These are phyloP conservation scores for Acrocyrtus sp. DNA, from an alignment of 2,888 invertebrate genomes.

Conservation along the genomic window DNA sequence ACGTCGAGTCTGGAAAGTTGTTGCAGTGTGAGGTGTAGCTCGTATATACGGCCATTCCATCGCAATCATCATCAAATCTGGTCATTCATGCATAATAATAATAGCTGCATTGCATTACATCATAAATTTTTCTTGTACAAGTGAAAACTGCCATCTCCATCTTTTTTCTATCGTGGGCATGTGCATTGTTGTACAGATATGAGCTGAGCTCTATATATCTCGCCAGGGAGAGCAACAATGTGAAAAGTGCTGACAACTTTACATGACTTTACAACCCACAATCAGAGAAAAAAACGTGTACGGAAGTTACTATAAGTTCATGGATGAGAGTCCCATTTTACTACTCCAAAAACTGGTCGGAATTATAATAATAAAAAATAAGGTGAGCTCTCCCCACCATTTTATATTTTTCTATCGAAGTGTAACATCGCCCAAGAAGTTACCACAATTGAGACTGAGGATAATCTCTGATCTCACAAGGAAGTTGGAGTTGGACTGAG, in stretches of 20 bases:
- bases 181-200: background rate
- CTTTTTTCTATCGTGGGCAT: background rate
- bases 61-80: conserved; percentile 13
- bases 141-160: background rate
- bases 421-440: conserved; percentile 32
- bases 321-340: background rate
- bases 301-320: conserved; percentile 22
- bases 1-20: conserved; percentile 34
- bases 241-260: conserved; percentile 50
- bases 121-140: background rate
- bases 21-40: too few species aligned
- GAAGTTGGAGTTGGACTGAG: background rate
- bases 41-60: conserved; percentile 43
- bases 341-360: conserved; percentile 20
- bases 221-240: conserved; percentile 6
- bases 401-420: conserved; percentile 25
- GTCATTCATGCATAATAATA: conserved; percentile 47
- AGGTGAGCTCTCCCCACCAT: background rate
- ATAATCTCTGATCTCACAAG: background rate
- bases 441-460: background rate
- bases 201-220: background rate
- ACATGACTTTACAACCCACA: conserved; percentile 39
- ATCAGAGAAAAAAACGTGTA: conserved; percentile 5
- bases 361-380: conserved; percentile 24
- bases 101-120: conserved; percentile 2